Conservation (phyloP, 2,888 invertebrate genomes). For the Cistogaster globosa region DNA sequence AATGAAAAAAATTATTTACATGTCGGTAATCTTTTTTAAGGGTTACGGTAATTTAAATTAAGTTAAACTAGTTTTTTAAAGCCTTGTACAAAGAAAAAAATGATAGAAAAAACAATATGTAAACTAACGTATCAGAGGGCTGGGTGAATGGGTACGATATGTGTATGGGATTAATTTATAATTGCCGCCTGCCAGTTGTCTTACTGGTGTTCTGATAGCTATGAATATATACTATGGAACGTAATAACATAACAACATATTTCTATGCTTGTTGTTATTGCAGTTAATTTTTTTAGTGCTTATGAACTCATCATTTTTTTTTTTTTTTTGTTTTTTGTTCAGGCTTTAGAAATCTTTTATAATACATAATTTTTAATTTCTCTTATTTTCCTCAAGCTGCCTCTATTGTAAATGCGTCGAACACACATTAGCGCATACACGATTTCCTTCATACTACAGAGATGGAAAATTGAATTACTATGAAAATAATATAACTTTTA, state of each 20-base stretch:
- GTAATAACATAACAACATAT: conserved; percentile 29
- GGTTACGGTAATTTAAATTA: conserved; percentile 46
- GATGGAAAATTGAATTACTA: no score
- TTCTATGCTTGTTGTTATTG: conserved; percentile 39
- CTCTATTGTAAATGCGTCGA: no score
- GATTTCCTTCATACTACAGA: no score
- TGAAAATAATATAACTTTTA: no score
- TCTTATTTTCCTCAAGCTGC: background rate
- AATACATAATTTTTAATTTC: background rate
- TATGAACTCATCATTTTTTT: conserved; percentile 54
- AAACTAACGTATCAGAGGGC: background rate
- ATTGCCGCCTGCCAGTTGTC: conserved; percentile 50
- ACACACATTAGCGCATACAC: no score
- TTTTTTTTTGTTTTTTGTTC: no score
- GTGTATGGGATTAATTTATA: conserved; percentile 48
- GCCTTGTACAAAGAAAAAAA: background rate
- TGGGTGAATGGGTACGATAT: background rate
- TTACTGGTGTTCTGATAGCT: background rate
- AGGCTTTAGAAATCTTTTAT: background rate
- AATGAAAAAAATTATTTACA: conserved; percentile 37
- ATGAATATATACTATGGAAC: no score
- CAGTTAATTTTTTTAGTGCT: conserved; percentile 53
- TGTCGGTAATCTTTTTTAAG: conserved; percentile 34
- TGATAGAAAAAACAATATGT: background rate
- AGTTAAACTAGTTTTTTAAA: background rate